These are phyloP conservation scores for Bungarus multicinctus DNA, from an alignment of 2,113 vertebrate genomes.

Conservation along the genomic window DNA sequence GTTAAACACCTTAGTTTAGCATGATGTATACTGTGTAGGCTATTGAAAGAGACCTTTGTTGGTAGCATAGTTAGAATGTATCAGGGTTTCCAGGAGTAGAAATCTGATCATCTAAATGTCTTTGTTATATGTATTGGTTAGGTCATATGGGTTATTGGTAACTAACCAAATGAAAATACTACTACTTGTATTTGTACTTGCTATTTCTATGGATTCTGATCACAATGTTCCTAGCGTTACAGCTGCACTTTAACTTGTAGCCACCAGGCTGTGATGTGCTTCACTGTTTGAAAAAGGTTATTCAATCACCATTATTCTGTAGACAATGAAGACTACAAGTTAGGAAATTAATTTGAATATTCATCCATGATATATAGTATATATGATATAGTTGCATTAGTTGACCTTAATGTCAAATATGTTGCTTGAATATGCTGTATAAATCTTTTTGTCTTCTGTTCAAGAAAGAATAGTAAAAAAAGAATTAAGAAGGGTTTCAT, in stretches of 20 bases:
- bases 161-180: neutral
- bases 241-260: neutral
- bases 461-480: neutral
- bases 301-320: neutral
- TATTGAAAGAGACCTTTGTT: neutral
- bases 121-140: neutral
- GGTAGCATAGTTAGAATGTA: neutral
- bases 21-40: neutral
- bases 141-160: neutral
- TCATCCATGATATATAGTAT: neutral
- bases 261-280: neutral
- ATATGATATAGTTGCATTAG: neutral
- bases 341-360: neutral
- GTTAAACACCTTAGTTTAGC: neutral
- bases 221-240: neutral
- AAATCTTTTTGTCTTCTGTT: neutral
- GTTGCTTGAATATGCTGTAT: neutral
- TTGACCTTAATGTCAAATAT: neutral
- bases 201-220: neutral
- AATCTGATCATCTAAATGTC: neutral
- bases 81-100: neutral
- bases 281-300: slow-evolving; percentile 13
- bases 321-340: neutral
- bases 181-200: too few relatives aligned
- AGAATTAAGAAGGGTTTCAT: neutral